A percentile compares a stretch with the other conserved stretches of the same genome.
Conservation (phyloP, 2,888 invertebrate species). For the Caenorhabditis panamensis region DNA sequence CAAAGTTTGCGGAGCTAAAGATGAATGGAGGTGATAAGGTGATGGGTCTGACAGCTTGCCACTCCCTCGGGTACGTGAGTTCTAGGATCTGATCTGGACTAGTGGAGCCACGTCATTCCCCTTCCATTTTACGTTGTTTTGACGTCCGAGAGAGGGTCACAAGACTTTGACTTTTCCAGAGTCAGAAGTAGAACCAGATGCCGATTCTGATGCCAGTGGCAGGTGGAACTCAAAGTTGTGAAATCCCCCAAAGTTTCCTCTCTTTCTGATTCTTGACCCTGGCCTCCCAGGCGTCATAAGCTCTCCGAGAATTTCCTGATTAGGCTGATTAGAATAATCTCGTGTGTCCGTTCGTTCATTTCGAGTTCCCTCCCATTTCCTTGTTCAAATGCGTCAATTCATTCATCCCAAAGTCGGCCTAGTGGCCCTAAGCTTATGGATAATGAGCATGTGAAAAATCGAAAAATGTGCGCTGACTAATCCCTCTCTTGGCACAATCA, state of each 20-base stretch:
- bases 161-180: neutral
- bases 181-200: neutral
- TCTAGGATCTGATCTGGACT: slow-evolving; percentile 2
- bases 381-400: slow-evolving; percentile 15
- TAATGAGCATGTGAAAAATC: slow-evolving; percentile 34
- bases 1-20: slow-evolving; percentile 13
- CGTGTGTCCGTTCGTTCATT: slow-evolving; percentile 5
- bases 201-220: too few species aligned
- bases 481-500: slow-evolving; percentile 29
- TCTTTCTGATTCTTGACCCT: too few species aligned
- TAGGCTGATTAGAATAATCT: slow-evolving; percentile 32
- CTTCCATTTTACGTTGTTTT: too few species aligned
- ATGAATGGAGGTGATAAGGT: slow-evolving; percentile 45
- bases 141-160: neutral
- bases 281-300: too few species aligned
- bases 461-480: slow-evolving; percentile 32
- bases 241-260: too few species aligned
- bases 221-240: neutral
- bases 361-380: too few species aligned
- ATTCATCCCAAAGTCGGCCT: slow-evolving; percentile 17
- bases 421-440: too few species aligned
- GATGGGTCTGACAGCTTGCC: slow-evolving; percentile 43
- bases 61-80: slow-evolving; percentile 33
- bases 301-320: too few species aligned
- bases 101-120: neutral